Evolutionary conservation across 2,888 invertebrate species (phyloP).

Genomic region (Lycocerus yunnanus): DNA sequence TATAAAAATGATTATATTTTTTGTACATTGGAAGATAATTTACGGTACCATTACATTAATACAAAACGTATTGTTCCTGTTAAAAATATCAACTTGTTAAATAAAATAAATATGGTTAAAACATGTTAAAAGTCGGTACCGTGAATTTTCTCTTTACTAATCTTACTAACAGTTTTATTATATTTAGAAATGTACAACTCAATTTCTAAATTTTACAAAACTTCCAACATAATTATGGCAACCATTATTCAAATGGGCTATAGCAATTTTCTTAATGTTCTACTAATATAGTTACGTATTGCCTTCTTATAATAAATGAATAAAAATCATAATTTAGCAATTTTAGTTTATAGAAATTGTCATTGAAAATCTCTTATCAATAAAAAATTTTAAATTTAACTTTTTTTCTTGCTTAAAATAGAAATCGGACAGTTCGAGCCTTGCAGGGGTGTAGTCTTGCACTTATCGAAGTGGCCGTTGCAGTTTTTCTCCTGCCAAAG

Average conservation of each 20-base stretch:
- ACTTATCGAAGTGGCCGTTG: too few relatives aligned
- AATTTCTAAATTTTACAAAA: neutral
- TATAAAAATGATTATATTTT: constrained; percentile 24
- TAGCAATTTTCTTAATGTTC: constrained; percentile 44
- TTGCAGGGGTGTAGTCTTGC: neutral
- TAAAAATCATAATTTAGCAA: constrained; percentile 42
- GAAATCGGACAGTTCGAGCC: neutral
- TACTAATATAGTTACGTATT: constrained; percentile 48
- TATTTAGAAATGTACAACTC: neutral
- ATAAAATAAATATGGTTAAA: neutral
- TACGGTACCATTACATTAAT: constrained; percentile 16
- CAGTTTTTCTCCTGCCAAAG: neutral
- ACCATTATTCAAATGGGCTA: constrained; percentile 10
- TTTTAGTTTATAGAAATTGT: constrained; percentile 46
- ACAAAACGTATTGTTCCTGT: constrained; percentile 2
- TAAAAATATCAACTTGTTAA: neutral
- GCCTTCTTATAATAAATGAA: constrained; percentile 43
- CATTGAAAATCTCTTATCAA: constrained; percentile 47
- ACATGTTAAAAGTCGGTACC: neutral
- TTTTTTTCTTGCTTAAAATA: constrained; percentile 16
- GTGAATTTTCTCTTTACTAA: neutral
- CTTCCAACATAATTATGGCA: neutral
- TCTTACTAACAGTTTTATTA: neutral
- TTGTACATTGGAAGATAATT: constrained; percentile 23
- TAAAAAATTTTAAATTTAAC: constrained; percentile 45